Conservation (phyloP, 92 coral and sea anemone genomes). For the Epizoanthus ramosus region DNA sequence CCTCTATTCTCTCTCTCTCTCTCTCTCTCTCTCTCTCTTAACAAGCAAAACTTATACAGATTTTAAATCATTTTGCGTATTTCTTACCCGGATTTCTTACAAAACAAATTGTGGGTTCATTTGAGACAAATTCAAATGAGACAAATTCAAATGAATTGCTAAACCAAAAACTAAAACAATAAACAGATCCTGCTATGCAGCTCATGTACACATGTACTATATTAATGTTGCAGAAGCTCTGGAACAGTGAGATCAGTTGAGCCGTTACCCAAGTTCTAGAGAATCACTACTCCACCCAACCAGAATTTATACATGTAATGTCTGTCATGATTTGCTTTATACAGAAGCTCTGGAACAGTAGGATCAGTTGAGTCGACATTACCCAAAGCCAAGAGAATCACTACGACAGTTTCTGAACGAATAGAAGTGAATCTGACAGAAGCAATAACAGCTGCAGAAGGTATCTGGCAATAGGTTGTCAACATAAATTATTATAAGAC, state of each 20-base stretch:
- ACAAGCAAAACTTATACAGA: no score
- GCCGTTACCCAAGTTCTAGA: neutral
- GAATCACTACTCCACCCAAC: neutral
- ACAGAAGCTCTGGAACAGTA: conserved; percentile 79
- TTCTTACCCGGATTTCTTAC: no score
- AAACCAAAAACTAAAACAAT: no score
- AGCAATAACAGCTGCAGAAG: conserved; percentile 65
- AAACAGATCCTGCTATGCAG: no score
- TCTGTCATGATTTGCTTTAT: neutral
- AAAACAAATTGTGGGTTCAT: no score
- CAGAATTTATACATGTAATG: neutral
- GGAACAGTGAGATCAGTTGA: conserved; percentile 30
- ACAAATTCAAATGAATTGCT: no score
- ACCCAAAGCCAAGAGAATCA: conserved; percentile 57
- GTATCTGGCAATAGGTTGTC: conserved; percentile 35
- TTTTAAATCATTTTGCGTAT: no score
- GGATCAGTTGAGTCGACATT: conserved; percentile 78
- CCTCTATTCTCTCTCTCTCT: no score
- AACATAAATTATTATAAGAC: no score
- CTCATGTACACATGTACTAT: neutral
- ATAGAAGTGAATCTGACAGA: conserved; percentile 83
- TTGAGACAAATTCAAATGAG: no score
- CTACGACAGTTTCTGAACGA: conserved; percentile 75
- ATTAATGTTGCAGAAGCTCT: conserved; percentile 49
- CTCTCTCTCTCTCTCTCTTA: no score